Percentiles rank a stretch among this genome's conserved stretches.
Evolutionary conservation across 2,113 vertebrate genomes (phyloP).

Genomic region (Myotis lucifugus): DNA sequence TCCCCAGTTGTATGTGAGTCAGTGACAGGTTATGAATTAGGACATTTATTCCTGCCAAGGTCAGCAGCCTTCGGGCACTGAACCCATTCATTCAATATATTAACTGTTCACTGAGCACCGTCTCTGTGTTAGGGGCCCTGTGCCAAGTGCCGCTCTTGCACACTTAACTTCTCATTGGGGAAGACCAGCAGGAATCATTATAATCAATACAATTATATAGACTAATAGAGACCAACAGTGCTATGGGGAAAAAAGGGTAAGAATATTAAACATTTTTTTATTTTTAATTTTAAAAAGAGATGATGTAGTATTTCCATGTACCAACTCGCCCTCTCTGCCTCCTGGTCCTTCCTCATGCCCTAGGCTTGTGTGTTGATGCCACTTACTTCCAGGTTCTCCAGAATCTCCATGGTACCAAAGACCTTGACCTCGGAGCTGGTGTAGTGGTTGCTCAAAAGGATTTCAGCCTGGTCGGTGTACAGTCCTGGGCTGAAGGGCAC

Average conservation of each 20-base stretch:
- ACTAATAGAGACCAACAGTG: accelerated
- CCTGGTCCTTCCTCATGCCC: accelerated
- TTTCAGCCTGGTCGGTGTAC: conserved; percentile 90
- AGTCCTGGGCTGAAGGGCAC: conserved; percentile 91
- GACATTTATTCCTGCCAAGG: too few relatives aligned
- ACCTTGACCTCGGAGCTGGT: conserved; percentile 88
- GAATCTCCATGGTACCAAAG: conserved; percentile 87
- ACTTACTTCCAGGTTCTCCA: conserved; percentile 91
- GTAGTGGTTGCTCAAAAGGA: conserved; percentile 91
- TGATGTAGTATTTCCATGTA: accelerated
- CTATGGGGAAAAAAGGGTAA: too few relatives aligned
- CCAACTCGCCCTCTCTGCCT: not conserved
- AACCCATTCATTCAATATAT: accelerated
- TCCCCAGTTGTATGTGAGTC: accelerated
- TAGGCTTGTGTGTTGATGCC: accelerated
- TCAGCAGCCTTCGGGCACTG: not conserved
- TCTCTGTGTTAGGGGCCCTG: not conserved
- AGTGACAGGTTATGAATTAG: not conserved
- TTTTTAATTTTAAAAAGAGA: not conserved
- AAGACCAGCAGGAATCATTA: not conserved
- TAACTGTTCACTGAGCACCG: accelerated
- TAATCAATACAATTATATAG: accelerated
- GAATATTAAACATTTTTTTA: not conserved
- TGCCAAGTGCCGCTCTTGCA: too few relatives aligned
- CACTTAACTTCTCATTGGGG: accelerated